Evolutionary conservation across 2,797 vertebrate genomes (phyloP).

Genomic region (Cryptoblepharus egeriae): DNA sequence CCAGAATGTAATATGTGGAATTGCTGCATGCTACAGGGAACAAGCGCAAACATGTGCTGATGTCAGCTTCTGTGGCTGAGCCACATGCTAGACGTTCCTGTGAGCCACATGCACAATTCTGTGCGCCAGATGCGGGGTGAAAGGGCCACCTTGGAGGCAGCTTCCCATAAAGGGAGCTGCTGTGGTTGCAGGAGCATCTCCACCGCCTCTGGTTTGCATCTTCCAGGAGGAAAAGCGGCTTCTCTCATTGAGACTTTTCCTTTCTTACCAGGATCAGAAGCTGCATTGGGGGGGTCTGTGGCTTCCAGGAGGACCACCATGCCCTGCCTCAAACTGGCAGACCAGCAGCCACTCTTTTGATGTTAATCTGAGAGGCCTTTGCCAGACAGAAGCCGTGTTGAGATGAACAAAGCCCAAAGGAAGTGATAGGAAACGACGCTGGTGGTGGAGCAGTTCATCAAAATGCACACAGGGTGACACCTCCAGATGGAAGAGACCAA

Average conservation of each 20-base stretch:
- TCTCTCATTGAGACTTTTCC: not conserved
- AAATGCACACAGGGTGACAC: too few relatives aligned
- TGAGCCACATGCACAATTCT: not conserved
- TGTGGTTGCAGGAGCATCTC: not conserved
- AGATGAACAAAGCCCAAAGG: too few relatives aligned
- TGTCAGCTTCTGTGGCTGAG: not conserved
- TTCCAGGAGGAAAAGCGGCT: not conserved
- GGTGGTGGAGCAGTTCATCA: too few relatives aligned
- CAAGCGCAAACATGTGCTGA: not conserved
- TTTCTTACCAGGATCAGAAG: not conserved
- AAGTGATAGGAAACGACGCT: too few relatives aligned
- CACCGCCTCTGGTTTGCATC: not conserved
- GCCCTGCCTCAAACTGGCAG: too few relatives aligned
- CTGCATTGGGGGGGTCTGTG: too few relatives aligned
- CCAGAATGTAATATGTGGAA: too few relatives aligned
- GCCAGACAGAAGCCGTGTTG: too few relatives aligned
- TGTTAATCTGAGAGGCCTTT: too few relatives aligned
- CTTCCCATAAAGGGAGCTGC: not conserved
- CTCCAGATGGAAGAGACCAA: too few relatives aligned
- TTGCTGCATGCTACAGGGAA: not conserved
- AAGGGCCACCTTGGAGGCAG: not conserved
- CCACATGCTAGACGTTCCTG: not conserved
- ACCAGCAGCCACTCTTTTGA: too few relatives aligned
- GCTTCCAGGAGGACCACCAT: too few relatives aligned
- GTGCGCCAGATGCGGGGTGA: slow-evolving; percentile 7